Conservation (phyloP, 2,797 vertebrate species). For the Gymnoscopelus microlampas region DNA sequence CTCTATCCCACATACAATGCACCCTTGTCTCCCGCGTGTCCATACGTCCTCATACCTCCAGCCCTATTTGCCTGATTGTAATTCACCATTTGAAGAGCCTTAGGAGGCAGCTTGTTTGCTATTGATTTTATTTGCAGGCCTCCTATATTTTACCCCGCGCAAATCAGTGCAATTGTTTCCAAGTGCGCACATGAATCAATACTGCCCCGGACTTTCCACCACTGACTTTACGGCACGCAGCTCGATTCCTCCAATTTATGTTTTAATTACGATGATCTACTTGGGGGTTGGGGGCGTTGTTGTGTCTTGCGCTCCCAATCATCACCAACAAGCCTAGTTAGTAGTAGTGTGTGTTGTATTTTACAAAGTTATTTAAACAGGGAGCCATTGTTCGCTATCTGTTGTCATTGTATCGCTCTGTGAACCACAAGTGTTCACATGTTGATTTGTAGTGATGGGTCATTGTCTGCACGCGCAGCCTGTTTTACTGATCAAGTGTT, state of each 20-base stretch:
- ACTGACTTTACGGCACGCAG: conserved; percentile 47
- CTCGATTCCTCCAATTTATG: conserved; percentile 78
- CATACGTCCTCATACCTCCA: conserved; percentile 9
- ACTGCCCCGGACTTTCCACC: conserved; percentile 45
- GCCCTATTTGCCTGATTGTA: conserved; percentile 50
- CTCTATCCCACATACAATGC: conserved; percentile 7
- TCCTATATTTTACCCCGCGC: conserved; percentile 67
- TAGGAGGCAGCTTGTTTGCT: conserved; percentile 48
- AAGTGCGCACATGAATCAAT: conserved; percentile 75
- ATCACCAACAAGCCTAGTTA: conserved; percentile 31
- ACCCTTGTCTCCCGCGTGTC: conserved; percentile 5
- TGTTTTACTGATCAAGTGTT: too few relatives aligned
- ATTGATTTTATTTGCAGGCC: conserved; percentile 75
- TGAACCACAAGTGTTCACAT: not conserved
- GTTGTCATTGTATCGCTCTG: conserved; percentile 12
- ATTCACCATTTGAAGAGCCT: conserved; percentile 55
- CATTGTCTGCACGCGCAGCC: not conserved
- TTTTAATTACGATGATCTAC: conserved; percentile 80
- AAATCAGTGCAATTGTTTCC: conserved; percentile 75
- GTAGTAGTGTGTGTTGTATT: conserved; percentile 35
- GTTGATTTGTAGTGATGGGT: conserved; percentile 18
- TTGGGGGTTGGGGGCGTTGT: conserved; percentile 49
- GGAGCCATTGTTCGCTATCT: not conserved
- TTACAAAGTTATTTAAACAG: conserved; percentile 2
- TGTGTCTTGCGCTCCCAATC: conserved; percentile 35